phyloP scores from a whole-genome alignment of 2,113 vertebrate genomes.

The Sisor rabdophorus region DNA sequence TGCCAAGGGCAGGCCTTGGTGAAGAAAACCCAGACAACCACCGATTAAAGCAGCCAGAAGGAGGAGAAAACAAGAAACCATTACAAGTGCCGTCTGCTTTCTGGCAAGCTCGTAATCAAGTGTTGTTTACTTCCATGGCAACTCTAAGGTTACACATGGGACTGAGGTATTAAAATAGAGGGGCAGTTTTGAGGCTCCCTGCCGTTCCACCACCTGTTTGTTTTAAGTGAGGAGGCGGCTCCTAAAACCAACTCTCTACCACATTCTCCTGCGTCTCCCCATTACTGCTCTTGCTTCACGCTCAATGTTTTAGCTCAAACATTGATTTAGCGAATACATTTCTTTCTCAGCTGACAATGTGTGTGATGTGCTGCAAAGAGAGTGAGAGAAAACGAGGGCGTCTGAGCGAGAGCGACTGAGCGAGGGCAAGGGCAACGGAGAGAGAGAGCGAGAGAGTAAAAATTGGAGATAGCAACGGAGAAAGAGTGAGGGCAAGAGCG shows the following conservation, averaged over 20 bases:
- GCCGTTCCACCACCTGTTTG: slow-evolving; percentile 42
- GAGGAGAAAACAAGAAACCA: not conserved
- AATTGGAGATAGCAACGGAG: no score
- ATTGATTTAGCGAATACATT: not conserved
- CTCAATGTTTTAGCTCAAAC: no score
- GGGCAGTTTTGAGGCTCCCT: not conserved
- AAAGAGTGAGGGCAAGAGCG: no score
- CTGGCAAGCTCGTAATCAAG: slow-evolving; percentile 20
- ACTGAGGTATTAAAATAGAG: not conserved
- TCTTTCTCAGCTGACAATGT: slow-evolving; percentile 26
- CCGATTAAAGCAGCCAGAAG: no score
- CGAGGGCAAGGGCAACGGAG: no score
- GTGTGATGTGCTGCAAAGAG: slow-evolving; percentile 15
- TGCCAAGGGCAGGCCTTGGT: no score
- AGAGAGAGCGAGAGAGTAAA: no score
- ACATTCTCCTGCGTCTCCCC: slow-evolving; percentile 9
- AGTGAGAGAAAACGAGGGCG: no score
- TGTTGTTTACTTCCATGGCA: slow-evolving; percentile 40
- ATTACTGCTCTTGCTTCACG: not conserved
- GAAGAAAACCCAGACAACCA: no score
- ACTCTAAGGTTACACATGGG: slow-evolving; percentile 7
- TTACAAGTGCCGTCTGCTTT: slow-evolving; percentile 28
- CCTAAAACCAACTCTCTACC: not conserved
- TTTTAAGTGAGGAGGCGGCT: slow-evolving; percentile 35
- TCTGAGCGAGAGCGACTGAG: no score